Evolutionary conservation across 2,888 invertebrate species (phyloP), one percentile per base, ranked within the genome.

Genomic region (Notocelia uddmanniana): DNA sequence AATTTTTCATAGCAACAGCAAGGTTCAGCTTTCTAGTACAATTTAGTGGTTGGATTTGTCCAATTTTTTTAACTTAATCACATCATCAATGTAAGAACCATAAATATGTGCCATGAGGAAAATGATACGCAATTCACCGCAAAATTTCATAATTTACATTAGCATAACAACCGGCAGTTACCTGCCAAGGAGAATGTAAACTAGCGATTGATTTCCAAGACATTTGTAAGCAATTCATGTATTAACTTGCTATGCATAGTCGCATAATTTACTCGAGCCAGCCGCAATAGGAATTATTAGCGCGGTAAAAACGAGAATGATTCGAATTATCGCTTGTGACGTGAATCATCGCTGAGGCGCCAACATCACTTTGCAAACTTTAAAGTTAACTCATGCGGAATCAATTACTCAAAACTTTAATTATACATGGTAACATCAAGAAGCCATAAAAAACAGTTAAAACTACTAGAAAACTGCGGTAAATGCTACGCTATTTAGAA

Each of bases 271-370:
- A 34, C 50, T 23, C 37, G 9, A 23, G 37, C 26, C n/a, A 59
- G 52, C 31, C 41, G 13, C 26, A 45, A 45, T 19, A 59, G 50
- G 37, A 66, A 58, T 57, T 70, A 70, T 64, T 55, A 50, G 55
- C 50, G 55, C 55, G 54, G 37, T 58, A 67, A 72, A 67, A 60
- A 62, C 34, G 54, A n/a, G 31, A 67, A 31, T 54, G 62, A 68
- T 68, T 68, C 41, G 55, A 68, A 72, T 62, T 50, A 68, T 72
- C 62, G 68, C 55, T 72, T 37, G 72, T 57, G 72, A 57, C 67
- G 68, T 72, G 72, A 72, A 68, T 72, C 72, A 72, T 62, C 72
- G 55, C 52, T 41, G 67, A 72, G 67, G 72, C 72, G 72, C 68
- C 68, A 72, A 72, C 72, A 72, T 60, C 55, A 72, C 60, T 68